Conservation (phyloP, 2,113 vertebrate genomes). For the Odontesthes bonariensis region DNA sequence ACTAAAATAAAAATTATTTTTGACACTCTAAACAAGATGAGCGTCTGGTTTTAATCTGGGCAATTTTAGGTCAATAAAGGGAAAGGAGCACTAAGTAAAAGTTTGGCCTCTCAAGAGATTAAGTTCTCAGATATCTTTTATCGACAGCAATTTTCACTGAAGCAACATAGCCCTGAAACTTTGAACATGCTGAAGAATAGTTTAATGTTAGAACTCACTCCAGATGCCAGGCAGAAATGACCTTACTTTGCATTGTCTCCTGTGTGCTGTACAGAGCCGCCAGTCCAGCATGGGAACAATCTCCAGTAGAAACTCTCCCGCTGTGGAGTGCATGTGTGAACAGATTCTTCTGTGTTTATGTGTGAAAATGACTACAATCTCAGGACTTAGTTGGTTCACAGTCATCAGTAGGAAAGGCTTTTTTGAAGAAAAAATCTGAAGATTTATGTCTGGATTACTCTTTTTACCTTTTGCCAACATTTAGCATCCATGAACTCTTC, state of each 20-base stretch:
- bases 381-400: neutral
- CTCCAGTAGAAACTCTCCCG: neutral
- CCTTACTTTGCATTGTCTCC: too few relatives aligned
- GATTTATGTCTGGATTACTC: neutral
- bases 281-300: neutral
- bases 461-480: neutral
- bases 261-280: too few relatives aligned
- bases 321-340: too few relatives aligned
- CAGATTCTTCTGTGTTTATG: neutral
- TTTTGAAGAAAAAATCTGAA: too few relatives aligned
- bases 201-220: too few relatives aligned
- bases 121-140: neutral
- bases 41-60: fast-evolving
- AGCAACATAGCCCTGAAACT: neutral
- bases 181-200: neutral
- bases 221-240: too few relatives aligned
- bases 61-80: neutral
- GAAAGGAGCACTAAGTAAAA: neutral
- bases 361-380: neutral
- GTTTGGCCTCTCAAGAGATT: neutral
- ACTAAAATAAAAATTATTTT: neutral
- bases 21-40: neutral
- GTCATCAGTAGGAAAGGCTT: too few relatives aligned
- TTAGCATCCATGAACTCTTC: neutral
- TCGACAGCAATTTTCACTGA: neutral